These are phyloP conservation scores for Dissostichus mawsoni DNA, from an alignment of 2,113 vertebrate genomes.

Conservation along the genomic window DNA sequence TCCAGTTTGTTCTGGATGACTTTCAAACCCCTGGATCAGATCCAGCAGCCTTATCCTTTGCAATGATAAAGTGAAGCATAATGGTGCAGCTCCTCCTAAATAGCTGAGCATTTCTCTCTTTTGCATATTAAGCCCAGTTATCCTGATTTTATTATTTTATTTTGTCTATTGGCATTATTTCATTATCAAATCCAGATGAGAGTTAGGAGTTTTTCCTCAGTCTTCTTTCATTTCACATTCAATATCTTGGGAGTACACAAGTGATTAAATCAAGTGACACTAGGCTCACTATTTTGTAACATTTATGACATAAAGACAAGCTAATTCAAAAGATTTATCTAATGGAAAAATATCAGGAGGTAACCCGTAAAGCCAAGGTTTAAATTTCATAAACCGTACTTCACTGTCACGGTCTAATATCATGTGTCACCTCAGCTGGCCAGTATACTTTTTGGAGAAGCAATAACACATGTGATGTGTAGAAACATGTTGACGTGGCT, in stretches of 20 bases:
- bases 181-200: not conserved
- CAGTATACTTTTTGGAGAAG: not conserved
- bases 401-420: too few species aligned
- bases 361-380: too few species aligned
- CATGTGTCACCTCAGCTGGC: too few species aligned
- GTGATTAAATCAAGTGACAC: not conserved
- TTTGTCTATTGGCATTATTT: not conserved
- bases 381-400: too few species aligned
- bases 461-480: not conserved
- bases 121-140: not conserved
- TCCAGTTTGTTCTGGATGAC: constrained; percentile 28
- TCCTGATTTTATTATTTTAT: not conserved
- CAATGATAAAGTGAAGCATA: not conserved
- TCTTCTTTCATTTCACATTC: not conserved
- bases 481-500: not conserved
- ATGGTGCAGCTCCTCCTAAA: not conserved
- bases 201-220: not conserved
- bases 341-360: too few species aligned
- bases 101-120: not conserved
- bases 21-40: not conserved
- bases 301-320: not conserved
- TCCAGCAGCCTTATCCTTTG: not conserved
- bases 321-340: not conserved
- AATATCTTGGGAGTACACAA: not conserved
- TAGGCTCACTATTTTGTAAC: not conserved